phyloP scores from a whole-genome alignment of 1,140 invertebrate genomes.

The Diabrotica undecimpunctata region DNA sequence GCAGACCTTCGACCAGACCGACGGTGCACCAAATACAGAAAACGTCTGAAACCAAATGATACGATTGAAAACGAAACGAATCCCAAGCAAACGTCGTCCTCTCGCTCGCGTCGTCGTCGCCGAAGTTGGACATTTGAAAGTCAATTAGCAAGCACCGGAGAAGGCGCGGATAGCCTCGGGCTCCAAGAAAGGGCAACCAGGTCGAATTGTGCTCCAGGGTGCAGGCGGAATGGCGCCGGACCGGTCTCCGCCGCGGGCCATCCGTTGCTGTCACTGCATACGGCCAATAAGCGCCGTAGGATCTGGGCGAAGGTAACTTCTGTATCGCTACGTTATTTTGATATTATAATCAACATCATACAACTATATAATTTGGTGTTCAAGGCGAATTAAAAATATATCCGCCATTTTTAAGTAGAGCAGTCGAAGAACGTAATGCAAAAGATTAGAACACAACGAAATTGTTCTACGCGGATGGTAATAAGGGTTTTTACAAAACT shows the following conservation, averaged over 20 bases:
- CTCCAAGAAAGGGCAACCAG: constrained; percentile 22
- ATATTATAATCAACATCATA: too few species aligned
- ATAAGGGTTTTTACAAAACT: too few species aligned
- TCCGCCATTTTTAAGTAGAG: too few species aligned
- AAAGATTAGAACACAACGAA: too few species aligned
- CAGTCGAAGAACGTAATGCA: too few species aligned
- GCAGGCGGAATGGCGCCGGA: constrained; percentile 21
- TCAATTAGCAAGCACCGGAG: constrained; percentile 22
- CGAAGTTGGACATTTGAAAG: constrained; percentile 26
- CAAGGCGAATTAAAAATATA: too few species aligned
- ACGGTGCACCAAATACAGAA: neutral
- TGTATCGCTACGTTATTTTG: too few species aligned
- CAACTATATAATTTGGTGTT: too few species aligned
- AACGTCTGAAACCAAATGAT: neutral
- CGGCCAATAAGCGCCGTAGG: neutral
- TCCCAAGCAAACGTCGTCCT: too few species aligned
- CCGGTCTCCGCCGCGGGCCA: constrained; percentile 12
- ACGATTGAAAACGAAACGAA: neutral
- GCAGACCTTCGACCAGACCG: neutral
- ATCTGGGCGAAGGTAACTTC: too few species aligned
- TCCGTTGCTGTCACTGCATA: constrained; percentile 5
- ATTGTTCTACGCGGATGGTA: too few species aligned
- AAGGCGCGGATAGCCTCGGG: constrained; percentile 16
- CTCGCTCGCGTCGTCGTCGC: neutral
- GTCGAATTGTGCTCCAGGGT: constrained; percentile 21